Evolutionary conservation across 2,797 vertebrate genomes (phyloP), one percentile per base, ranked within the genome.

Genomic region (Bradypodion ventrale): DNA sequence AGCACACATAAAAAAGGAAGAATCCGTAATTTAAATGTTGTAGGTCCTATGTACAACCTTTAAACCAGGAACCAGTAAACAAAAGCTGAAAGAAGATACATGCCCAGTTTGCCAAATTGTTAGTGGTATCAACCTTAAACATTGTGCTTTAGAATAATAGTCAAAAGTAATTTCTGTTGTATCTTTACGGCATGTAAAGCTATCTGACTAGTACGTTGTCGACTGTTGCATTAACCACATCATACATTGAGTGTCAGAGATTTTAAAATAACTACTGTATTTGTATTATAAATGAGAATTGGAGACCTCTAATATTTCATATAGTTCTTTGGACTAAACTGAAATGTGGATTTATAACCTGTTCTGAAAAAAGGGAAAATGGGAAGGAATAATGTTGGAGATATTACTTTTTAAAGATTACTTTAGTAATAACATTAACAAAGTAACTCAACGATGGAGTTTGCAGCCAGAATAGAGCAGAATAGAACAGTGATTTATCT

Each of bases 41-140:
- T 2, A 3, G 19, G 32, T 73, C 12, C 4, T 79, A 7, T 52
- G 42, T 37, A 4, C 70, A 80, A 13, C 40, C 9, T 62, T 89
- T 83, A 80, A 37, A 35, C 63, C 63, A 27, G 27, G 27, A 4
- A 23, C 46, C 5, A 42, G 21, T 82, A 70, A 27, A 29, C 37
- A 74, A 40, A 49, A 65, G 44, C 0, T 0, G 25, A 2, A 2
- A 16, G 2, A 0, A 87, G 21, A 49, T 12, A 1, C 63, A 0
- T 0, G 69, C 78, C 13, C 46, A 1, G 16, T 2, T 68, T 69
- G 29, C 19, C 25, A 12, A 7, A 21, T 70, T 27, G 0, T 59
- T 85, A 40, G n/a, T 75, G 2, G n/a, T 49, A 9, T 75, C 13
- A 12, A 49, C 19, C n/a, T 75, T 89, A 59, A 42, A 0, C 0